Evolutionary conservation across 2,888 invertebrate genomes (phyloP).

Genomic region (Drosophila recens): DNA sequence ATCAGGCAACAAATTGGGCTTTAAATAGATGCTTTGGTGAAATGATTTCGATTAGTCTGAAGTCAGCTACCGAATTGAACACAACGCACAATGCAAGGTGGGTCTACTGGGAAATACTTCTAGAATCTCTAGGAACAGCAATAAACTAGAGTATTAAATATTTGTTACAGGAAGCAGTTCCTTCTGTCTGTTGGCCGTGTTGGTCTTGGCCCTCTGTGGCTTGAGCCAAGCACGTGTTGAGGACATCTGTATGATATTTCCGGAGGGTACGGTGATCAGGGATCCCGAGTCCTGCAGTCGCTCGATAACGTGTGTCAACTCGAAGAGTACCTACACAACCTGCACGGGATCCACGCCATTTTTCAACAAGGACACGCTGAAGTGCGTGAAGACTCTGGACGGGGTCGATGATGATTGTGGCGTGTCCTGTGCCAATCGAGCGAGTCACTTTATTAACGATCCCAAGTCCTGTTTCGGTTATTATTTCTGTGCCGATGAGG

Average conservation of each 20-base stretch:
- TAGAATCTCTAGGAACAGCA: background rate
- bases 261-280: constrained; percentile 69
- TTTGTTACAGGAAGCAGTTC: constrained; percentile 15
- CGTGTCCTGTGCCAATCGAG: constrained; percentile 50
- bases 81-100: constrained; percentile 35
- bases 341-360: constrained; percentile 63
- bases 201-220: constrained; percentile 6
- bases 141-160: background rate
- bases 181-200: constrained; percentile 3
- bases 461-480: constrained; percentile 72
- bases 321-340: constrained; percentile 41
- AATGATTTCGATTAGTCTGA: constrained; percentile 30
- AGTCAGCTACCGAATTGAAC: background rate
- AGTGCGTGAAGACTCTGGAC: constrained; percentile 47
- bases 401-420: constrained; percentile 30
- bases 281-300: constrained; percentile 79
- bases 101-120: background rate
- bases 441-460: constrained; percentile 48
- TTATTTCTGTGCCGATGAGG: constrained; percentile 60
- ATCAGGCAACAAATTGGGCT: constrained; percentile 14
- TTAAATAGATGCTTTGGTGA: constrained; percentile 28
- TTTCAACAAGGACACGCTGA: constrained; percentile 57
- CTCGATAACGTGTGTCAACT: constrained; percentile 71
- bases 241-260: constrained; percentile 73
- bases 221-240: constrained; percentile 25